These are phyloP conservation scores for Brachionus rubens DNA, from an alignment of 1,140 invertebrate genomes.

Conservation along the genomic window DNA sequence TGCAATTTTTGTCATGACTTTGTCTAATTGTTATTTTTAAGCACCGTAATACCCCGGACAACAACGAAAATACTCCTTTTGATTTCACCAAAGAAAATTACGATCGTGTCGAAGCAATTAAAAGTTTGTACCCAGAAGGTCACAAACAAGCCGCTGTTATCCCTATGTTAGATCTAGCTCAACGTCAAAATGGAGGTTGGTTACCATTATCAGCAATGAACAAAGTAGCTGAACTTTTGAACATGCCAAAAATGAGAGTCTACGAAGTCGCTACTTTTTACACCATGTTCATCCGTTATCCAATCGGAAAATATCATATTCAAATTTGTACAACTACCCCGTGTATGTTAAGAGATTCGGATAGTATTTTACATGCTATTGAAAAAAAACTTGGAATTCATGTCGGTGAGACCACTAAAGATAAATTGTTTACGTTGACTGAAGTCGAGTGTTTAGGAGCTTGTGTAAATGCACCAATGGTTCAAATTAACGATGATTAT, in stretches of 20 bases:
- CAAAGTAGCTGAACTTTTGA: constrained; percentile 66
- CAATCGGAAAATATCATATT: constrained; percentile 91
- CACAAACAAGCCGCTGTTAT: constrained; percentile 93
- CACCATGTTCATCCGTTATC: constrained; percentile 96
- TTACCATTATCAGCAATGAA: constrained; percentile 97
- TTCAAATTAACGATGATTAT: constrained; percentile 95
- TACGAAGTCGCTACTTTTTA: constrained; percentile 99
- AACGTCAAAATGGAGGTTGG: constrained; percentile 91
- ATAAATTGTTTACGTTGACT: constrained; percentile 84
- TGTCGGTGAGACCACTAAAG: constrained; percentile 81
- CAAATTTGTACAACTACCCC: constrained; percentile 98
- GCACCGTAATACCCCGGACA: constrained; percentile 83
- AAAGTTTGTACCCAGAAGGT: constrained; percentile 92
- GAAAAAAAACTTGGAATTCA: constrained; percentile 76
- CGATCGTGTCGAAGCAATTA: constrained; percentile 76
- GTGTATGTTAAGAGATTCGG: constrained; percentile 92
- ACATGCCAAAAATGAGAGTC: constrained; percentile 88
- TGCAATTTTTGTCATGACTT: too few relatives aligned
- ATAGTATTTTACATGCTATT: constrained; percentile 79
- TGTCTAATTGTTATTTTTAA: too few relatives aligned
- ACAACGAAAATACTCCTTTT: constrained; percentile 85
- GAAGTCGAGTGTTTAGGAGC: constrained; percentile 98
- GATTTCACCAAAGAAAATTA: constrained; percentile 83
- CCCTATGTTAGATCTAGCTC: constrained; percentile 90
- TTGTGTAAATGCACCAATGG: constrained; percentile 99